phyloP scores from a whole-genome alignment of 2,888 invertebrate genomes.

The Tipula helvola region DNA sequence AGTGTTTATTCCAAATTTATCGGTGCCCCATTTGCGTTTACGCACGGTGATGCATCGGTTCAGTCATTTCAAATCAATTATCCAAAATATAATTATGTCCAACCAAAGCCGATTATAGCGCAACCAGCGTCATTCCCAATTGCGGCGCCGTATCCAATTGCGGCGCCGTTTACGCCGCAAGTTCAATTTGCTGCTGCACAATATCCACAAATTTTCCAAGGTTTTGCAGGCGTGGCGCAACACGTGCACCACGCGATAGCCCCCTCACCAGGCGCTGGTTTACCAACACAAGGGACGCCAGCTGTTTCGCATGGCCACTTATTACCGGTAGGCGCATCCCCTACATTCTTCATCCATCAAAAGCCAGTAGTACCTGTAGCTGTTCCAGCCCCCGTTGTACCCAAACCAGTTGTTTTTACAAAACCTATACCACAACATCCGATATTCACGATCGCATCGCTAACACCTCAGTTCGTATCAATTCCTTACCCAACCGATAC shows the following conservation, averaged over 20 bases:
- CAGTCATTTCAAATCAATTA: neutral
- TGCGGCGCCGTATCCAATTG: neutral
- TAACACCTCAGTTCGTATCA: neutral
- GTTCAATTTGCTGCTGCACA: neutral
- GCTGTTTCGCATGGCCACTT: neutral
- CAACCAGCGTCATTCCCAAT: neutral
- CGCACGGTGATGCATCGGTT: neutral
- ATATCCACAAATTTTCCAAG: neutral
- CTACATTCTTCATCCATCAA: neutral
- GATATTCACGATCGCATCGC: neutral
- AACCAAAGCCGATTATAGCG: neutral
- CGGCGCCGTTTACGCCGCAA: neutral
- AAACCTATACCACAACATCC: neutral
- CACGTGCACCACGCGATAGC: neutral
- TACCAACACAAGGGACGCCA: neutral
- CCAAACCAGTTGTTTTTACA: neutral
- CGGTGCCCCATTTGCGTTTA: neutral
- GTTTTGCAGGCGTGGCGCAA: neutral
- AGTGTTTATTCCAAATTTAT: neutral
- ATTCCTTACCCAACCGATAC: neutral
- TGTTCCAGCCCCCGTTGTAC: neutral
- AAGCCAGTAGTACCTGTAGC: conserved; percentile 1
- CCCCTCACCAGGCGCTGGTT: neutral
- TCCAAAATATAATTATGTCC: neutral
- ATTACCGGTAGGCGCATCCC: neutral